Percentiles rank a stretch among this genome's conserved stretches.
phyloP scores from a whole-genome alignment of 2,797 vertebrate species.

The Agapornis canus region DNA sequence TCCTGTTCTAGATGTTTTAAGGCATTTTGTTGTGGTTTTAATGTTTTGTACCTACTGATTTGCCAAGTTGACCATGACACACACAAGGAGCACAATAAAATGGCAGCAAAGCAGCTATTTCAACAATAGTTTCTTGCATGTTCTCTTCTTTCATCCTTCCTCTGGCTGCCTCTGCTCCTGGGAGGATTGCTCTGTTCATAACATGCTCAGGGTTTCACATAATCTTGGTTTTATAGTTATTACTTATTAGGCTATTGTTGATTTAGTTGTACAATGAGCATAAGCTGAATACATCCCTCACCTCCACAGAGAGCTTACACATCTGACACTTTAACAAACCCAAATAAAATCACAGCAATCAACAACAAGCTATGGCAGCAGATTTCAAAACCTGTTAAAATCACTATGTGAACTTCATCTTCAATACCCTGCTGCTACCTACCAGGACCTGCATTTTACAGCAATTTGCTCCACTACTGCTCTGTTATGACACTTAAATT shows the following conservation, averaged over 20 bases:
- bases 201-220: neutral
- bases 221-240: neutral
- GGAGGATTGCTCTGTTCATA: neutral
- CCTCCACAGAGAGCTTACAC: neutral
- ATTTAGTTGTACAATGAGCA: neutral
- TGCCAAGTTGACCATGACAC: neutral
- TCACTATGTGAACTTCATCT: neutral
- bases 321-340: neutral
- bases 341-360: conserved; percentile 32
- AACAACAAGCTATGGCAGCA: conserved; percentile 29
- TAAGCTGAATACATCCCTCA: neutral
- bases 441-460: neutral
- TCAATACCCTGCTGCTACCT: conserved; percentile 19
- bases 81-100: neutral
- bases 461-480: conserved; percentile 29
- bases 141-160: neutral
- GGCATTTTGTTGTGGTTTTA: neutral
- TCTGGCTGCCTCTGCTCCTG: neutral
- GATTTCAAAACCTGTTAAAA: conserved; percentile 44
- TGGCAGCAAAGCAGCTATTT: neutral
- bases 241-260: conserved; percentile 6
- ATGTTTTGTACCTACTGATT: accelerated
- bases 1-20: neutral
- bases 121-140: neutral
- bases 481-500: conserved; percentile 13